phyloP scores from a whole-genome alignment of 1,140 invertebrate species.

The Macrosteles quadrilineatus region DNA sequence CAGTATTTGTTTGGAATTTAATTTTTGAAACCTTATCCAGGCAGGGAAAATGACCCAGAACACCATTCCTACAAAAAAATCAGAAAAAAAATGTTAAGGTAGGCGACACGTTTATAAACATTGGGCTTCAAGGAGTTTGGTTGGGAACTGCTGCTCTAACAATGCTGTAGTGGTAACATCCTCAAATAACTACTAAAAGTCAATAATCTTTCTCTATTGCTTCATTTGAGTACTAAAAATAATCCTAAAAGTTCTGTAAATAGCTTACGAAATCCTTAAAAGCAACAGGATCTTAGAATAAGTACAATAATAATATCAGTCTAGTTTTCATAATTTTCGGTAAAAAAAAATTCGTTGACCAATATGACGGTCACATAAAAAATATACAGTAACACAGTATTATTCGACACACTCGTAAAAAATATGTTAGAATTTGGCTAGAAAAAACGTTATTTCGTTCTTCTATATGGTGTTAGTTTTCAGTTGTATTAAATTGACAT shows the following conservation, averaged over 20 bases:
- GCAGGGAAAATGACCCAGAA: no score
- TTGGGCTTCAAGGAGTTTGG: no score
- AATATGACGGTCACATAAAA: background rate
- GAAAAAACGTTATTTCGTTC: constrained; percentile 12
- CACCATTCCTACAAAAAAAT: no score
- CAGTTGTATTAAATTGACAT: constrained; percentile 10
- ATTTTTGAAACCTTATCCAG: no score
- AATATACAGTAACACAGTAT: background rate
- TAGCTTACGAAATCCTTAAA: constrained; percentile 24
- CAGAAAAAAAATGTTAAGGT: no score
- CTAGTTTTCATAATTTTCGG: background rate
- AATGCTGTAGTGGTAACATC: constrained; percentile 5
- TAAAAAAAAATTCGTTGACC: background rate
- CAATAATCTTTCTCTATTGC: constrained; percentile 10
- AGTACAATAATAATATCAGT: constrained; percentile 23
- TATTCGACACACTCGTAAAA: constrained; percentile 20
- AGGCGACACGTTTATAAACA: no score
- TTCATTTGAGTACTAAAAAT: constrained; percentile 9
- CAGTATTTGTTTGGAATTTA: no score
- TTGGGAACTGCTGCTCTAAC: no score
- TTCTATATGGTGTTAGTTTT: constrained; percentile 15
- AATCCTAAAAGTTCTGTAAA: constrained; percentile 22
- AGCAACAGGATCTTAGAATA: constrained; percentile 19
- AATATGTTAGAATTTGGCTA: constrained; percentile 21
- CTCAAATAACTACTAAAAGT: constrained; percentile 15